Evolutionary conservation across 2,797 vertebrate species (phyloP), one percentile per base, ranked within the genome.

Genomic region (Hydrolagus colliei): DNA sequence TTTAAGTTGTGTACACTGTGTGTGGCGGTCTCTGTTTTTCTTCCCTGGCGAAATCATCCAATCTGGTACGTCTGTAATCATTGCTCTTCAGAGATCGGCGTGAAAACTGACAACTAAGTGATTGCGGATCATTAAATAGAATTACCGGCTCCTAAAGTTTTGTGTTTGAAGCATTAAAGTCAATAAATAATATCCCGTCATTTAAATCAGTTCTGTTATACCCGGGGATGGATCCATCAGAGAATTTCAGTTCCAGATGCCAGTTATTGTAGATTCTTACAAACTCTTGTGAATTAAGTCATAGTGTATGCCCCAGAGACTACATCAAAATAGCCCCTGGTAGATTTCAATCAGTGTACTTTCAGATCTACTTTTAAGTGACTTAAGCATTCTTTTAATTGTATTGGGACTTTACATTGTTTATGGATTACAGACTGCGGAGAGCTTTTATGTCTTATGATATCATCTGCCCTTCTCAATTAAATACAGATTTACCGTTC

Each of bases 361-460:
- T 84, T 84, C 79, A 84, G 79, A 63, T 84, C 65, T 71, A 71
- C 27, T 71, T 84, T 84, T 71, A 71, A 32, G 68, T 68, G 41
- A 4, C 32, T 35, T 84, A 18, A 84, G 16, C 18, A 41, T 35
- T 84, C 9, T 68, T 63, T 27, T 27, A 84, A 84, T 41, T 84
- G 20, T 10, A 84, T 84, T 80, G 32, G 9, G 52, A 67, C 27
- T 32, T 41, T 71, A 18, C 1, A 4, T 68, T 71, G 65, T 11
- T 84, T 71, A 41, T 68, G 41, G 52, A 84, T 84, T 71, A 84
- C 52, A 71, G 65, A 68, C 13, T 71, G 16, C 65, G 68, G 65
- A 20, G 18, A 71, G 32, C 65, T 82, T 65, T 82, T 16, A 41
- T 22, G 68, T 27, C 68, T 80, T 41, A 68, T 71, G 65, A 41